These are phyloP conservation scores for Limnodromus scolopaceus DNA, from an alignment of 2,797 vertebrate species.

Conservation along the genomic window DNA sequence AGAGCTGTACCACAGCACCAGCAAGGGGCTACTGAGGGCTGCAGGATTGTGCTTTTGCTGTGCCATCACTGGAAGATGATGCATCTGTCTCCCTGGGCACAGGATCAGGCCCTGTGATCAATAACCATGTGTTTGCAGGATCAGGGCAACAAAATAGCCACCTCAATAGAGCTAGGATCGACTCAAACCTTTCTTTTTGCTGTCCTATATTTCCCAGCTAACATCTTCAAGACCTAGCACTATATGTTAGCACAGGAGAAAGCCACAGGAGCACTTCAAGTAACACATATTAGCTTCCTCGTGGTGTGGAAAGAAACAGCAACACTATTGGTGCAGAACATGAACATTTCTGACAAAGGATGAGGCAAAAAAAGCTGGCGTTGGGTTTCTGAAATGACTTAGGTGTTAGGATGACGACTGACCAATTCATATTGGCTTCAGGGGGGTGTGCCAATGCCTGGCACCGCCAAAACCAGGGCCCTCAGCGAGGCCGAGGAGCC, in stretches of 20 bases:
- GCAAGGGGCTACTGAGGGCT: fast-evolving
- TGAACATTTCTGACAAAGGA: fast-evolving
- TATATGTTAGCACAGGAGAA: fast-evolving
- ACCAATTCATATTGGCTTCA: fast-evolving
- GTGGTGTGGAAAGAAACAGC: not conserved
- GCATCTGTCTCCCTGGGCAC: fast-evolving
- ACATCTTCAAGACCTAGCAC: not conserved
- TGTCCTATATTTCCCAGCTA: not conserved
- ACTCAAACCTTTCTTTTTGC: not conserved
- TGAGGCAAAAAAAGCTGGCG: fast-evolving
- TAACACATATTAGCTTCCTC: fast-evolving
- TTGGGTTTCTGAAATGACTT: fast-evolving
- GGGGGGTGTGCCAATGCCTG: fast-evolving
- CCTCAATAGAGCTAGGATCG: no score
- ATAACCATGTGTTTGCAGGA: not conserved
- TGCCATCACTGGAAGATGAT: not conserved
- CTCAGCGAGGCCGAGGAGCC: fast-evolving
- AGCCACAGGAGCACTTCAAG: not conserved
- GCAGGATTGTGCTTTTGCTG: not conserved
- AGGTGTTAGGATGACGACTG: fast-evolving
- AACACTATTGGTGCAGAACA: fast-evolving
- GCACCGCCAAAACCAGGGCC: not conserved
- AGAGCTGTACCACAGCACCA: not conserved
- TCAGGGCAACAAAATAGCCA: not conserved
- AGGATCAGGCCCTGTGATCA: not conserved